Base-by-base conservation (phyloP, 2,113 vertebrate genomes). In the Xiphophorus maculatus region DNA sequence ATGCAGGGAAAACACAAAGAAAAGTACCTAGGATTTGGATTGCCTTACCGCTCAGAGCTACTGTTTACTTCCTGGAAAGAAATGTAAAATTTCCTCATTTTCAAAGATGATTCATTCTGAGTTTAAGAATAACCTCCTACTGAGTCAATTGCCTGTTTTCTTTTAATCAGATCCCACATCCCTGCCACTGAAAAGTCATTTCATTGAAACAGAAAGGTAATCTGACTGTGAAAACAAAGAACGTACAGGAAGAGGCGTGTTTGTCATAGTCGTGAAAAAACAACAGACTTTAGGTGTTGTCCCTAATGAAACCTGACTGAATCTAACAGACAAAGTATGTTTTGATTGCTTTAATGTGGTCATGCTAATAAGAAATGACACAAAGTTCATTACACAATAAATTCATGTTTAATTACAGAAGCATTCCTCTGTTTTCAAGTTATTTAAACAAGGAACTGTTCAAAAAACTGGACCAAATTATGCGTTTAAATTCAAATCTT, bases 321-420 rank as follows among this genome's bases (percentile, higher is more conserved):
- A 15, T 42, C 44, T 19, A 48, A 19, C 17, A 48, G 44, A 48
- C 44, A 37, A 37, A 37, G 35, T 37, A 37, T 37, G 10, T 37
- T 37, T 37, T 37, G 19, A 22, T 3, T 61, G 32, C 7, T 61
- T 61, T 65, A 60, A 5, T 66, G 19, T 70, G 2, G 19, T 67
- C 30, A 61, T 54, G 44, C 64, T 17, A 35, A 80, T 11, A 27
- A 73, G 69, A 81, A 82, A 81, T 42, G 54, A 84, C 61, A 86
- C 81, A 83, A 51, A 78, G 69, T 35, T 84, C 66, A 51, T 82
- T 82, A 85, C 82, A 87, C 61, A 80, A 77, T 87, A 83, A 70
- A 85, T 82, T 88, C 6, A 83, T 83, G 73, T 93, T 93, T 92
- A 93, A 86, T 91, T 89, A 91, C 87, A 91, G 90, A 87, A 76